Conservation (phyloP, 1,140 invertebrate species). For the Papilio polytes region DNA sequence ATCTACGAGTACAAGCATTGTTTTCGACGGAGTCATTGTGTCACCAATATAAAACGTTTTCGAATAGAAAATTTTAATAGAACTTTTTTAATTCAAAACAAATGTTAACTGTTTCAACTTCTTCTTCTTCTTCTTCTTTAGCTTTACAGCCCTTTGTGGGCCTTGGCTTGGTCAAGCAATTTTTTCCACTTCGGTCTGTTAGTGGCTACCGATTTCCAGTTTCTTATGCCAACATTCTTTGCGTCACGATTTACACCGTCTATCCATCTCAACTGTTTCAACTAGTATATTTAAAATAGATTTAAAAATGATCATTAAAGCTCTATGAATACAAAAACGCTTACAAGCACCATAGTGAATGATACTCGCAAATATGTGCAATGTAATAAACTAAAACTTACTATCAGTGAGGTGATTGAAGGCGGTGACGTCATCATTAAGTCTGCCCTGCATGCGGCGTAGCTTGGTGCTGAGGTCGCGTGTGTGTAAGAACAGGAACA, state of each 20-base stretch:
- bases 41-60: not conserved
- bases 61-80: not conserved
- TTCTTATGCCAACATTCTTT: too few species aligned
- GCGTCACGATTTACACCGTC: too few species aligned
- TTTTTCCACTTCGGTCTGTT: too few species aligned
- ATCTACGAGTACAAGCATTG: not conserved
- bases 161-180: too few species aligned
- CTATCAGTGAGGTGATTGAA: slow-evolving; percentile 88
- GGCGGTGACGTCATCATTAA: slow-evolving; percentile 89
- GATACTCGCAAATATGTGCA: not conserved
- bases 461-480: slow-evolving; percentile 89
- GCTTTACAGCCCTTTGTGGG: too few species aligned
- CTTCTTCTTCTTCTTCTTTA: too few species aligned
- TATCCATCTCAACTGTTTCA: too few species aligned
- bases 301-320: not conserved
- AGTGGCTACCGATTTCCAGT: too few species aligned
- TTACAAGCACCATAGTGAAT: not conserved
- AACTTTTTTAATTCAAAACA: too few species aligned
- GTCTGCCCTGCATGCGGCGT: slow-evolving; percentile 89
- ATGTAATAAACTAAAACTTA: slow-evolving; percentile 70
- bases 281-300: not conserved
- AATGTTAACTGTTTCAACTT: too few species aligned
- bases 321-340: too few species aligned
- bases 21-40: not conserved
- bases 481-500: slow-evolving; percentile 93